Conservation (phyloP, 2,888 invertebrate genomes). For the Rotaria socialis region DNA sequence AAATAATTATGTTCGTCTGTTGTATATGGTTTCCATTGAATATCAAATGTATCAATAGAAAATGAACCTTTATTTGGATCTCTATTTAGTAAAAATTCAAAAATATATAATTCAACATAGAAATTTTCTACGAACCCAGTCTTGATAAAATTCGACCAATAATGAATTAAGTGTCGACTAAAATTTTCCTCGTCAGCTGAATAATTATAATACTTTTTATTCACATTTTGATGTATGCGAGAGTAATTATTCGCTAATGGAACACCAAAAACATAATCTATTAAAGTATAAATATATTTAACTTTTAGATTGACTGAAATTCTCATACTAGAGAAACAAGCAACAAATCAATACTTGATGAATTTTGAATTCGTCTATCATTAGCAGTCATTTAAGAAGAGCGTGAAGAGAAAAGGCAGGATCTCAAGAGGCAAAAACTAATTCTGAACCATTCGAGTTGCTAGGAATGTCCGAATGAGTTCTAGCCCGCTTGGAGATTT, state of each 20-base stretch:
- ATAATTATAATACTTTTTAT: slow-evolving; percentile 14
- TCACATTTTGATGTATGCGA: not conserved
- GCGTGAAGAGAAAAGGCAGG: too few species aligned
- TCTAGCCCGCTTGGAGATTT: too few species aligned
- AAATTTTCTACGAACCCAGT: not conserved
- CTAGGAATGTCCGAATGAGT: too few species aligned
- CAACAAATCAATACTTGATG: too few species aligned
- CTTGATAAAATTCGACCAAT: slow-evolving; percentile 30
- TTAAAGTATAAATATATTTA: not conserved
- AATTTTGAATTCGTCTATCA: too few species aligned
- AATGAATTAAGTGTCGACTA: slow-evolving; percentile 6
- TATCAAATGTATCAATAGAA: too few species aligned
- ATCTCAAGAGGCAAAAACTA: too few species aligned
- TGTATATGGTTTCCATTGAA: slow-evolving; percentile 10
- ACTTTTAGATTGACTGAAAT: too few species aligned
- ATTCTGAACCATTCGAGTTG: too few species aligned
- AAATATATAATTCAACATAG: too few species aligned
- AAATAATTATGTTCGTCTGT: not conserved
- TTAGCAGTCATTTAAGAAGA: too few species aligned
- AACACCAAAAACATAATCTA: slow-evolving; percentile 16
- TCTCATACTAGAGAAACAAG: too few species aligned
- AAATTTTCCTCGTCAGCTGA: not conserved
- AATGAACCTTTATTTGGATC: not conserved
- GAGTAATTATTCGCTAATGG: slow-evolving; percentile 12
- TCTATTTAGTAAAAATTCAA: not conserved